Evolutionary conservation across 2,113 vertebrate species (phyloP), one percentile per base, ranked within the genome.

Genomic region (Heterocephalus glaber): DNA sequence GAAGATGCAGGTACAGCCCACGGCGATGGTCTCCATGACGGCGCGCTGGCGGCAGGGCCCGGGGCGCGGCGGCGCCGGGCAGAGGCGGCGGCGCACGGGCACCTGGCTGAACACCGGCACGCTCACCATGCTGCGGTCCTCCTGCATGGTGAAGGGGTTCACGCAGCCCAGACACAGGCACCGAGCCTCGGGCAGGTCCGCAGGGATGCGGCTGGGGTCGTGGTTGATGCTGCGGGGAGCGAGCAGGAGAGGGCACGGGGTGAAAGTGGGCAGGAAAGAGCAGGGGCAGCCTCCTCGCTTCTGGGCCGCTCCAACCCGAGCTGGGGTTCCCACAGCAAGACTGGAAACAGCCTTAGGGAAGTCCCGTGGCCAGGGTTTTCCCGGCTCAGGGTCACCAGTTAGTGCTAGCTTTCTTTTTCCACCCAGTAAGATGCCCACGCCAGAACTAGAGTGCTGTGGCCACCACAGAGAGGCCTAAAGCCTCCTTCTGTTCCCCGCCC

Each of bases 1-100:
- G 97, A 99, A 99, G 97, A 99, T 99, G 96, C 99, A 99, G 86
- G 99, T 99, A 93, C 99, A 99, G 90, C 99, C 99, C 93, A 99
- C 99, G 0, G 99, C 99, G 0, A 99, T 98, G 97, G 98, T 99
- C 97, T 99, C 99, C 98, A 99, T 99, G 95, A 99, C 98, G 1
- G 92, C 92, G 0, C 97, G 94, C 89, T 97, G 94, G 89, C 97
- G 89, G 77, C 97, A 95, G 1, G 2, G 86, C 1, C 97, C 49
- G 0, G 84, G 7, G 0, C 95, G 82, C 0, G 74, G 82, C 0
- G 97, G 98, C 9, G 35, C 38, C 0, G 97, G 98, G 96, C 99
- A 99, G 70, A 99, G 98, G 84, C 98, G 98, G 80, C 99, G 98
- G 77, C 98, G 98, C 93, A 99, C 99, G 0, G 99, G 99, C 95